These are phyloP conservation scores for Nephrotoma guestfalica DNA, from an alignment of 2,888 invertebrate genomes.

Conservation along the genomic window DNA sequence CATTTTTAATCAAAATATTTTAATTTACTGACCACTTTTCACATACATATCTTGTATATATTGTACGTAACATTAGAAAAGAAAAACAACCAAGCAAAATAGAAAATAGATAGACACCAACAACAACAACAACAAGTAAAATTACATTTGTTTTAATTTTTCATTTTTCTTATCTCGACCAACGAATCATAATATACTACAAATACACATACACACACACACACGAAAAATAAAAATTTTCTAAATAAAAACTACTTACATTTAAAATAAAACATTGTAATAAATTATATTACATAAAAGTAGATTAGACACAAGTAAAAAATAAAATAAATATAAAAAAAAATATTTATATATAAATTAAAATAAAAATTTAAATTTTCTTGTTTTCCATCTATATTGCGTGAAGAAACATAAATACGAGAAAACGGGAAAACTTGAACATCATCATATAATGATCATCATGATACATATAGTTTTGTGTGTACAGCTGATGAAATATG, in stretches of 20 bases:
- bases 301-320: neutral
- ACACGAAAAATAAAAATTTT: neutral
- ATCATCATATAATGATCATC: neutral
- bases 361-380: neutral
- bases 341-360: no score
- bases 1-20: neutral
- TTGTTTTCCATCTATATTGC: neutral
- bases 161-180: neutral
- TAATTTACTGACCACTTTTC: neutral
- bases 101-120: neutral
- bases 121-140: neutral
- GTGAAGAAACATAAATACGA: neutral
- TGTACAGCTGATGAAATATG: neutral
- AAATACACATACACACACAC: neutral
- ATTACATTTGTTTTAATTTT: conserved; percentile 3
- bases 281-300: neutral
- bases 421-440: neutral
- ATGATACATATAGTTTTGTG: neutral
- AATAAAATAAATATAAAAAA: neutral
- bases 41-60: neutral
- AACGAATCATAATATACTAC: neutral
- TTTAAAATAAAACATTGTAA: neutral
- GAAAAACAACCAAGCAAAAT: neutral
- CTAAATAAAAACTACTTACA: neutral
- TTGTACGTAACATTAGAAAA: neutral